Conservation (phyloP, 2,888 invertebrate genomes). For the Agonopterix arenella region DNA sequence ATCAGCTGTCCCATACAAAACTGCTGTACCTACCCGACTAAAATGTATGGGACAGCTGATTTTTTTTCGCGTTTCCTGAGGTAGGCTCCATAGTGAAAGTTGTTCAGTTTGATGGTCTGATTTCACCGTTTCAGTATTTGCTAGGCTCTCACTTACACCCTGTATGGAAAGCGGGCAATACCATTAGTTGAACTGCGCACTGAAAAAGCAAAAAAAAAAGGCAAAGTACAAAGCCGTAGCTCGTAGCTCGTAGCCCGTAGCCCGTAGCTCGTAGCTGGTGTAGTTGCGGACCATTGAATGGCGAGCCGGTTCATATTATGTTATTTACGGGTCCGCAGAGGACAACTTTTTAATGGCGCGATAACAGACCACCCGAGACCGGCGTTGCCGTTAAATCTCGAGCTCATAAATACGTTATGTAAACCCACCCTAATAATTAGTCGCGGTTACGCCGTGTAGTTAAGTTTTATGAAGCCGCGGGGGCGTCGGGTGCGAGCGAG, state of each 20-base stretch:
- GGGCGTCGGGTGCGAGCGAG: conserved; percentile 43
- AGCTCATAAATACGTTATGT: conserved; percentile 75
- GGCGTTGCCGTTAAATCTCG: conserved; percentile 66
- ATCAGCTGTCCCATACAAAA: too few relatives aligned
- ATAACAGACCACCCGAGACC: conserved; percentile 74
- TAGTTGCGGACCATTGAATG: background rate
- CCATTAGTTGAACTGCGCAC: background rate
- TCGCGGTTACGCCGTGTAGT: conserved; percentile 69
- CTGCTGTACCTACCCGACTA: too few relatives aligned
- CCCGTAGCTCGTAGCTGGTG: background rate
- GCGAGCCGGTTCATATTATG: conserved; percentile 46
- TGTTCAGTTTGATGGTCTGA: too few relatives aligned
- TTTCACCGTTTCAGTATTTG: too few relatives aligned
- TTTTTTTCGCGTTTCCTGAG: too few relatives aligned
- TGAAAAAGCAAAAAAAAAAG: background rate
- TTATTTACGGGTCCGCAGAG: conserved; percentile 69
- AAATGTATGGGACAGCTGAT: too few relatives aligned
- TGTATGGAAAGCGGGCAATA: too few relatives aligned
- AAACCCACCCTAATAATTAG: conserved; percentile 76
- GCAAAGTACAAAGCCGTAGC: background rate
- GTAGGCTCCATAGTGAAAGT: too few relatives aligned
- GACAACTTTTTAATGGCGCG: conserved; percentile 74
- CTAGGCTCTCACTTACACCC: too few relatives aligned
- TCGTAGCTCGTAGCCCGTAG: background rate
- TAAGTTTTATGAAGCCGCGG: conserved; percentile 68